A percentile compares a stretch with the other conserved stretches of the same genome.
phyloP scores from a whole-genome alignment of 1,140 invertebrate genomes.

The Rhyacophila brunnea region DNA sequence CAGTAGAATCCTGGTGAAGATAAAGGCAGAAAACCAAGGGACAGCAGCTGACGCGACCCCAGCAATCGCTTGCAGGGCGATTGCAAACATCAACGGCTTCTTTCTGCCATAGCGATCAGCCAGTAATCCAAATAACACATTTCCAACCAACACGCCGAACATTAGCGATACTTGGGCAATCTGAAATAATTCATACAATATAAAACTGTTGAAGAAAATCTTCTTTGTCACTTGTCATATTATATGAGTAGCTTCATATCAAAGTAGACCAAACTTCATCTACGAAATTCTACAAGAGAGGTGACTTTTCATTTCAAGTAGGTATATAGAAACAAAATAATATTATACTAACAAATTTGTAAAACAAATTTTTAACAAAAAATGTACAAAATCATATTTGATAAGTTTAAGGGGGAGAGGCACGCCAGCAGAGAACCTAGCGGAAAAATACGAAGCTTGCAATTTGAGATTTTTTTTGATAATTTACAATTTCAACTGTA shows the following conservation, averaged over 20 bases:
- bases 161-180: slow-evolving; percentile 71
- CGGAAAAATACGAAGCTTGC: no score
- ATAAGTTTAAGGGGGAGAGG: no score
- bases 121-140: slow-evolving; percentile 67
- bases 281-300: neutral
- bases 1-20: slow-evolving; percentile 67
- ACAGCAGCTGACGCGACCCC: slow-evolving; percentile 61
- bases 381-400: neutral
- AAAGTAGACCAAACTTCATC: no score
- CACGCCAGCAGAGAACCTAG: no score
- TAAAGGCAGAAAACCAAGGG: slow-evolving; percentile 64
- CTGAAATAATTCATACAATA: slow-evolving; percentile 41
- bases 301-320: neutral
- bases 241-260: neutral
- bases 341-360: neutral
- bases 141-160: slow-evolving; percentile 68
- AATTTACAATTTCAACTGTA: no score
- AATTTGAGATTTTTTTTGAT: no score
- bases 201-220: neutral
- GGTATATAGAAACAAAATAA: neutral
- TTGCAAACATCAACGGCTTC: slow-evolving; percentile 60
- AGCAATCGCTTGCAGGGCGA: slow-evolving; percentile 61
- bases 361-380: neutral
- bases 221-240: neutral
- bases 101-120: slow-evolving; percentile 66